Conservation (phyloP, 2,797 vertebrate genomes). For the Discoglossus pictus region DNA sequence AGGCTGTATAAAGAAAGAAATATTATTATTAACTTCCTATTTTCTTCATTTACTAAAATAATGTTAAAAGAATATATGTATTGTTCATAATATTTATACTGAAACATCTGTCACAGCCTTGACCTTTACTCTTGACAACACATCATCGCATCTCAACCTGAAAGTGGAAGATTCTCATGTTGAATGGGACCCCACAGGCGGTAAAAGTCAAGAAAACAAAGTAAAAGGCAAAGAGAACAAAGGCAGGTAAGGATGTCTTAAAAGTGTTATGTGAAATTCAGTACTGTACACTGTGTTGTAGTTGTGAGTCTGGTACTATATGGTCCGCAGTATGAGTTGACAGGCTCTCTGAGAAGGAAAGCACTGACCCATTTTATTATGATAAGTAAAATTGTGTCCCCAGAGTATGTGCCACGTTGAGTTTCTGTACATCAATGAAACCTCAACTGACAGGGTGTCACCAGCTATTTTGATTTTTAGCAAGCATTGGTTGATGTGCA, state of each 20-base stretch:
- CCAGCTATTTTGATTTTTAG: background rate
- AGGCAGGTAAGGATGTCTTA: slow-evolving; percentile 74
- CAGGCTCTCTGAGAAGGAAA: no score
- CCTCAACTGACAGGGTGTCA: background rate
- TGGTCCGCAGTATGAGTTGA: no score
- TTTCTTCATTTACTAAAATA: background rate
- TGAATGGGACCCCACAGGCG: slow-evolving; percentile 90
- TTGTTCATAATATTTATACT: slow-evolving; percentile 23
- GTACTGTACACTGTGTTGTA: no score
- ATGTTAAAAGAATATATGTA: background rate
- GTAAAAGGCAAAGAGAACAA: slow-evolving; percentile 88
- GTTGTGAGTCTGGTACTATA: no score
- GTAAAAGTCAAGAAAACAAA: slow-evolving; percentile 85
- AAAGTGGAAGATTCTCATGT: slow-evolving; percentile 83
- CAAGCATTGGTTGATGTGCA: background rate
- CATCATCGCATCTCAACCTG: slow-evolving; percentile 85
- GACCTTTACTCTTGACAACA: slow-evolving; percentile 82
- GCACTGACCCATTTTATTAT: no score
- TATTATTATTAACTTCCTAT: background rate
- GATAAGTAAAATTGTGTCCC: no score
- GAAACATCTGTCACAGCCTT: slow-evolving; percentile 73
- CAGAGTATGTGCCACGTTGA: background rate
- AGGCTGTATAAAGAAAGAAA: background rate
- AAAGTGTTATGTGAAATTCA: no score
- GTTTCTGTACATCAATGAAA: background rate